Conservation (phyloP, 2,888 invertebrate genomes). For the Pteria penguin region DNA sequence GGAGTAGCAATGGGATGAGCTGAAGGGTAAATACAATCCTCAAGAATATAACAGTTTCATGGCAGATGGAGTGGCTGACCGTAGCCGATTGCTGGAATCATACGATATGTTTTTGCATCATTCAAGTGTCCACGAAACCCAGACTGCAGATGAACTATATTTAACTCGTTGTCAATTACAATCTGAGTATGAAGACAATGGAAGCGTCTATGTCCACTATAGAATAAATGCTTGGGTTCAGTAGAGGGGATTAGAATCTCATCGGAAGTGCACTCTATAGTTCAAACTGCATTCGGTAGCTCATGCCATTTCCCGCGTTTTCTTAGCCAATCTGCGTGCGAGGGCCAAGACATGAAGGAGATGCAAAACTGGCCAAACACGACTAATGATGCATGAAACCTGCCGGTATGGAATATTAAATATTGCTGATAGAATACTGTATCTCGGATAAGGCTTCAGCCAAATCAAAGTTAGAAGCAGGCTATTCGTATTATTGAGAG, state of each 20-base stretch:
- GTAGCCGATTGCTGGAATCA: not conserved
- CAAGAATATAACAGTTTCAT: not conserved
- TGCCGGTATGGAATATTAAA: not conserved
- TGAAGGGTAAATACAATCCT: not conserved
- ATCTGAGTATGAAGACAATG: not conserved
- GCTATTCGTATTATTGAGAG: not conserved
- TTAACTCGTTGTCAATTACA: not conserved
- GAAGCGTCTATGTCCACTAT: not conserved
- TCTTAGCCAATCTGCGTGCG: not conserved
- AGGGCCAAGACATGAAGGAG: not conserved
- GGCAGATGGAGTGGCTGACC: not conserved
- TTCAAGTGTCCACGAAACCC: slow-evolving; percentile 2
- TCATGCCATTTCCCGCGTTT: not conserved
- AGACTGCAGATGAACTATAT: not conserved
- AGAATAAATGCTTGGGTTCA: not conserved
- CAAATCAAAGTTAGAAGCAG: not conserved
- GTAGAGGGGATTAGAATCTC: not conserved
- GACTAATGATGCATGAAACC: not conserved
- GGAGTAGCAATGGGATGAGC: not conserved
- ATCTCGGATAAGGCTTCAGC: not conserved
- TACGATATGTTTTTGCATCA: not conserved
- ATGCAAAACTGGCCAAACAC: not conserved
- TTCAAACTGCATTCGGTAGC: not conserved
- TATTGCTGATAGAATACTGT: not conserved
- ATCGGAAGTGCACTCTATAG: slow-evolving; percentile 3